Evolutionary conservation across 92 coral and sea anemone genomes (phyloP), one percentile per base, ranked within the genome.

Genomic region (Porites lobata): DNA sequence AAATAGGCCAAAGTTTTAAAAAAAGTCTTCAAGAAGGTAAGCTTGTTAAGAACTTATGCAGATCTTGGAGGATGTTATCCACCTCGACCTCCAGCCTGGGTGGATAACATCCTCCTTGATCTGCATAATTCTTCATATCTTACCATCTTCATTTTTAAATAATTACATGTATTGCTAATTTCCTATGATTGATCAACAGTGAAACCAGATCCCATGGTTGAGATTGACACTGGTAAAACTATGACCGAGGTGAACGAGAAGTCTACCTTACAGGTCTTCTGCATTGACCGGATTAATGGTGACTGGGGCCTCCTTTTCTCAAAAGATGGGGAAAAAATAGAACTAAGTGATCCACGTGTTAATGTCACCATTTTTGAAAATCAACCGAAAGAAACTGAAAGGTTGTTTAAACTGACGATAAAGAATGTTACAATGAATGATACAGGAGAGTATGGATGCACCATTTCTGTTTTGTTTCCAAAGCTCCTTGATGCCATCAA

Each of bases 271-370:
- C 53, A 68, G 20, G 54, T 85, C 15, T 63, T 5, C 51, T 85
- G 89, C 89, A 47, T 85, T 68, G 76, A 65, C 5, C 69, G 83
- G n/a, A 53, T 68, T 77, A 18, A 9, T 1, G n/a, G 50, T 6
- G 17, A 14, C 17, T 14, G 1, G 1, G 19, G 7, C 18, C 8
- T 62, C n/a, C 8, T 18, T 20, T 62, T 62, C 66, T 15, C 21
- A 17, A 62, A 62, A 62, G 66, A 62, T 62, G 66, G 21, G 8
- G 8, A 18, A 62, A n/a, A 62, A 15, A 11, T 62, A 62, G 17
- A 7, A 62, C 6, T 20, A 1, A 14, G 66, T 1, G 21, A 65
- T 65, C 10, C 77, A 9, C 75, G 89, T 10, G 59, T 66, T 7
- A 77, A 77, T 29, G 53, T 85, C 76, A 85, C 81, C 38, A 3